Base-by-base conservation (phyloP, 1,140 invertebrate genomes). In the Tachypleus tridentatus region DNA sequence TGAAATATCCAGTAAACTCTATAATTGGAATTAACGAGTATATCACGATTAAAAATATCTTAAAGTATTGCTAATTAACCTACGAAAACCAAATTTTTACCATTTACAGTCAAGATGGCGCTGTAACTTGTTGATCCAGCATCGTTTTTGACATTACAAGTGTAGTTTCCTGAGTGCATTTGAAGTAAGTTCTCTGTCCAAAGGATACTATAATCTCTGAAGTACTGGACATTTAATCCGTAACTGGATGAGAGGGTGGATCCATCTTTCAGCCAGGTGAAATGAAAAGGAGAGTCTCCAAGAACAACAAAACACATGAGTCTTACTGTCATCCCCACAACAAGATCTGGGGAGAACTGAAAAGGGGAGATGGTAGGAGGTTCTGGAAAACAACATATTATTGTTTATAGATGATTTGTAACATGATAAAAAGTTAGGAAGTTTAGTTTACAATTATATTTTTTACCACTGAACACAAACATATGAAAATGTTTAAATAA, bases 281-380 rank as follows among this genome's bases (percentile, higher is more conserved):
- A 69, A 6, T 67, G 48, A 11, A 72, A 69, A 7, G 72, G 72
- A 51, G 64, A 57, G 61, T 72, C 68, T 4, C 72, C 72, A n/a
- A 63, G 62, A 49, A 64, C 64, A 2, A 72, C 67, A 3, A 67
- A 47, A 61, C 72, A 72, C 10, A 83, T 82, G 51, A 87, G 75
- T 70, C 80, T 78, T 48, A 79, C 79, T 66, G 80, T 78, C 66
- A 81, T 86, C 56, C 87, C 87, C 71, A 84, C 83, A 60, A 84
- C 81, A 61, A 87, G 84, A 48, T 84, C 83, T 7, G 52, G 9
- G 5, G 70, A 62, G 65, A 72, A 71, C 8, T 66, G 65, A 11
- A 72, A 68, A 51, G 68, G 60, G 5, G 50, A 58, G 9, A 71
- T 65, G 49, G 49, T 57, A 11, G 70, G 70, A 11, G 49, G 29